phyloP scores from a whole-genome alignment of 2,113 vertebrate species.

The Podarcis raffonei region DNA sequence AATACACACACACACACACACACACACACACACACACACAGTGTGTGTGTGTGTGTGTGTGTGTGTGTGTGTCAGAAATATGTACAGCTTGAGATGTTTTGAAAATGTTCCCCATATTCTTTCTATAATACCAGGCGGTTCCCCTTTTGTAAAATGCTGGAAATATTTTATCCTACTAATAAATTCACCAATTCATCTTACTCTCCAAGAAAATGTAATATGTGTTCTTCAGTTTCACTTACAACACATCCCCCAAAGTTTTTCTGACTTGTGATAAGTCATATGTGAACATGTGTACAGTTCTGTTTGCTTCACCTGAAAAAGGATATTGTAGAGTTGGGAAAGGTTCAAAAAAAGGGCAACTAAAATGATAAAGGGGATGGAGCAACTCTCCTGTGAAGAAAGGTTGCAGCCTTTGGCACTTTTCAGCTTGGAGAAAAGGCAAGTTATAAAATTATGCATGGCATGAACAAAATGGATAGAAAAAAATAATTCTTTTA shows the following conservation, averaged over 20 bases:
- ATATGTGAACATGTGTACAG: neutral
- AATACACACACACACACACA: neutral
- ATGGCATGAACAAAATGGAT: too few species aligned
- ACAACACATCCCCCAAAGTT: neutral
- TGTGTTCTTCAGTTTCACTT: neutral
- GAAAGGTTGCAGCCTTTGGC: too few species aligned
- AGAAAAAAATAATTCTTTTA: too few species aligned
- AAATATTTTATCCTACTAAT: conserved; percentile 48
- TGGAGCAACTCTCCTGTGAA: too few species aligned
- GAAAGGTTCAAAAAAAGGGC: too few species aligned
- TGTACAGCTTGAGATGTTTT: conserved; percentile 12
- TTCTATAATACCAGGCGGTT: conserved; percentile 31
- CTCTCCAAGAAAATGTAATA: conserved; percentile 14
- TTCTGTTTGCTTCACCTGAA: too few species aligned
- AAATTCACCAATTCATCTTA: conserved; percentile 2
- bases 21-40: neutral
- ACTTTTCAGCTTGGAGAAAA: too few species aligned
- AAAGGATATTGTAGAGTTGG: too few species aligned
- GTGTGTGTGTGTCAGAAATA: conserved; percentile 14
- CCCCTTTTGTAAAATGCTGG: conserved; percentile 31
- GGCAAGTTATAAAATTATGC: too few species aligned
- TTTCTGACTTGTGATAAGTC: conserved; percentile 7
- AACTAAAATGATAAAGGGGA: too few species aligned
- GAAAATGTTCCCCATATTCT: conserved; percentile 32
- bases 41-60: too few species aligned